These are phyloP conservation scores for Ispidina lecontei DNA, from an alignment of 2,797 vertebrate genomes.

Conservation along the genomic window DNA sequence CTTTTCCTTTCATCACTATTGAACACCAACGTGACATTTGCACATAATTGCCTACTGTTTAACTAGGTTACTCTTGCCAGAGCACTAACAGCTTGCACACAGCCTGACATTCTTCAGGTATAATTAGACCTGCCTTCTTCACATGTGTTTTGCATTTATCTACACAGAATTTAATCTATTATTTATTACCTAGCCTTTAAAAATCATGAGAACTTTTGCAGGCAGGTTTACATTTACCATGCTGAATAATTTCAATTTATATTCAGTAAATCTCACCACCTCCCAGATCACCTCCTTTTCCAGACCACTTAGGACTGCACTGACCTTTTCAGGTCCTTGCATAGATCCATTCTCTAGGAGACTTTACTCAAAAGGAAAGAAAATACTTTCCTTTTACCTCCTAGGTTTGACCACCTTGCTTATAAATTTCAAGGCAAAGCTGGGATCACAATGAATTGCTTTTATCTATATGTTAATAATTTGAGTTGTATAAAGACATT, in stretches of 20 bases:
- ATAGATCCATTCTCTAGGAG: background rate
- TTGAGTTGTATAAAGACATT: background rate
- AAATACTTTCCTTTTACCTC: background rate
- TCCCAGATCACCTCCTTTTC: background rate
- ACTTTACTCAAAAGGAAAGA: background rate
- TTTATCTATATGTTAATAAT: background rate
- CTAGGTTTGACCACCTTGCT: background rate
- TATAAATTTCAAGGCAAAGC: background rate
- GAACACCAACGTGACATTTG: rapidly evolving
- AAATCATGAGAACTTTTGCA: background rate
- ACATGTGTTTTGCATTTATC: background rate
- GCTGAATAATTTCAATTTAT: background rate
- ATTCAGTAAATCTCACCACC: background rate
- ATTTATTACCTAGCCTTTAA: background rate
- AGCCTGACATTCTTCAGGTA: background rate
- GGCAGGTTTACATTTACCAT: background rate
- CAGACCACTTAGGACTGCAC: background rate
- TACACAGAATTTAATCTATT: background rate
- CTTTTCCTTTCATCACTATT: background rate
- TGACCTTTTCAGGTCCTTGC: background rate
- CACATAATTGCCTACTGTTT: background rate
- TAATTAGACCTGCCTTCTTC: background rate
- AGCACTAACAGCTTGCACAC: background rate
- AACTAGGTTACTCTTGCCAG: background rate
- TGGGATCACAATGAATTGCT: background rate